Evolutionary conservation across 2,888 invertebrate species (phyloP), one percentile per base, ranked within the genome.

Genomic region (Nezara viridula): DNA sequence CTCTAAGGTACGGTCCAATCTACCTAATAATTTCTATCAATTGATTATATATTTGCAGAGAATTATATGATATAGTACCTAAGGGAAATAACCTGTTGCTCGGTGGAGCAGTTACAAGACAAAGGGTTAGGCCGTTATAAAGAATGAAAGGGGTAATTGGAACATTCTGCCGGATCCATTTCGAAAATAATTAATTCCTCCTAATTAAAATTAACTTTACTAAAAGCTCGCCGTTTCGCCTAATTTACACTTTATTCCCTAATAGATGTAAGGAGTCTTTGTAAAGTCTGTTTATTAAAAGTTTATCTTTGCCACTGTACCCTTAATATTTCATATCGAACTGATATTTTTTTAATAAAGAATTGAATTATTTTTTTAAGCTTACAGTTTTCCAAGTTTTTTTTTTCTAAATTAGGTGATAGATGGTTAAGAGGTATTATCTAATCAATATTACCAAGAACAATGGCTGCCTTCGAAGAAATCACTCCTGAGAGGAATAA

Each of bases 141-240:
- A 73, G 66, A 73, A 73, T 73, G 66, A 10, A 73, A 37, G 7
- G 66, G 66, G 37, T 73, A 73, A 73, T 73, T 73, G 66, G 32
- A 37, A 73, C 66, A 37, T 73, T 73, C 37, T 37, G 66, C 2
- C 32, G 66, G 66, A 73, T 32, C 66, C 66, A 37, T 37, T 73
- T 19, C 37, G 19, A 37, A 37, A 73, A 73, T 73, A 73, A 73
- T 73, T 73, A 73, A 73, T 73, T 37, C 7, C 14, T 32, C 2
- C 14, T 32, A 73, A 73, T 73, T 73, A 37, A 73, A 73, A 73
- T 73, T 32, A 73, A 73, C 66, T 73, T 73, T 37, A 73, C 1
- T 37, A 32, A 73, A 73, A 32, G 32, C 19, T 37, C 6, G 32
- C 37, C 0, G 66, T 73, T 73, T 73, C 66, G 32, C 66, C 66